Conservation (phyloP, 2,797 vertebrate species). For the Chanos chanos region DNA sequence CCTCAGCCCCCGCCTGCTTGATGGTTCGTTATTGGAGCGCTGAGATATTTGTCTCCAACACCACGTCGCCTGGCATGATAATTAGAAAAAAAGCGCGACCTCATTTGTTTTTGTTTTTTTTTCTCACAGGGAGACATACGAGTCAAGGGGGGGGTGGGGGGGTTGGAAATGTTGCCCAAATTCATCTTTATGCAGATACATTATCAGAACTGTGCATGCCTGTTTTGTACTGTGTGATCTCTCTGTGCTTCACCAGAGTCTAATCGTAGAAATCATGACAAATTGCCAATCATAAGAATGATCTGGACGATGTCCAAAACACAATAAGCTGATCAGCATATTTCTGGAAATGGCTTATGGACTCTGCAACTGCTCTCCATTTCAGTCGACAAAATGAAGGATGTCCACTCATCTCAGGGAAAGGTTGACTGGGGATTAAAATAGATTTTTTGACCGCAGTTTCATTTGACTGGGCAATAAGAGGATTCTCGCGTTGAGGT, state of each 20-base stretch:
- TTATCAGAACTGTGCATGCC: conserved; percentile 14
- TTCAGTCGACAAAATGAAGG: conserved; percentile 58
- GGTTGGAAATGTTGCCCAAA: conserved; percentile 14
- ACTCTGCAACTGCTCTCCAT: conserved; percentile 45
- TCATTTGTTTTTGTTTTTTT: conserved; percentile 74
- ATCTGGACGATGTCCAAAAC: conserved; percentile 40
- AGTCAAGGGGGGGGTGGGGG: too few species aligned
- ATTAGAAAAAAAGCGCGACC: conserved; percentile 72
- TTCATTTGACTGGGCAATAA: conserved; percentile 66
- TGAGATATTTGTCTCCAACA: conserved; percentile 64
- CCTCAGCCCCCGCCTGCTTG: conserved; percentile 64
- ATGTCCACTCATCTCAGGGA: conserved; percentile 60
- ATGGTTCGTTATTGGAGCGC: conserved; percentile 73
- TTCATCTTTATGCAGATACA: conserved; percentile 23
- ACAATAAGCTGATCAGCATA: conserved; percentile 42
- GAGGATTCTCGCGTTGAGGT: conserved; percentile 58
- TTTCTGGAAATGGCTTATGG: conserved; percentile 23
- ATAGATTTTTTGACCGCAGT: conserved; percentile 65
- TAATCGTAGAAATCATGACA: conserved; percentile 33
- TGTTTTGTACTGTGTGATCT: conserved; percentile 7
- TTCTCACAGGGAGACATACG: conserved; percentile 47
- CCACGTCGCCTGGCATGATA: conserved; percentile 56
- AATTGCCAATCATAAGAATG: conserved; percentile 41
- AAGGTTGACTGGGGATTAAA: conserved; percentile 62
- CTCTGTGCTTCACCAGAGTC: not conserved